Evolutionary conservation across 1,140 invertebrate genomes (phyloP).

Genomic region (Druon quercuslanigerum): DNA sequence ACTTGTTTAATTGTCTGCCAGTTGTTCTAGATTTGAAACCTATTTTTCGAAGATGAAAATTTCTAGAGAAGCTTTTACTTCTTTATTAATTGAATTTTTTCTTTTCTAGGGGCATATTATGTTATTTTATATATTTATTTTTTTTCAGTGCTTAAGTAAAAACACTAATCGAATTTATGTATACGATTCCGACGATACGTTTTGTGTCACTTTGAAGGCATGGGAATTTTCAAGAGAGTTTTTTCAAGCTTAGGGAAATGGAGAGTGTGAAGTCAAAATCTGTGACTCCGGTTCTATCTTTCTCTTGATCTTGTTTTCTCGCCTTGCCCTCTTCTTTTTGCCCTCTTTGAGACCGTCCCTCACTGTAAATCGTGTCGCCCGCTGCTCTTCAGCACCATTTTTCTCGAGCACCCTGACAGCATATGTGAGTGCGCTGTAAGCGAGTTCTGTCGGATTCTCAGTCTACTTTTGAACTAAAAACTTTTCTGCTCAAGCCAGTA

Average conservation of each 20-base stretch:
- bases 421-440: constrained; percentile 59
- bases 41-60: too few species aligned
- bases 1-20: too few species aligned
- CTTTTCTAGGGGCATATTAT: not conserved
- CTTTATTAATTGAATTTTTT: not conserved
- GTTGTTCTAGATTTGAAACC: too few species aligned
- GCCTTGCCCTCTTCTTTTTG: constrained; percentile 37
- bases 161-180: not conserved
- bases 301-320: constrained; percentile 61
- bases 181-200: not conserved
- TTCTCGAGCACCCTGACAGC: constrained; percentile 59
- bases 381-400: constrained; percentile 58
- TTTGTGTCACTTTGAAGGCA: not conserved
- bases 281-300: constrained; percentile 38
- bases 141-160: not conserved
- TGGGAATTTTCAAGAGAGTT: constrained; percentile 27
- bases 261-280: constrained; percentile 54
- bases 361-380: constrained; percentile 54
- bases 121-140: too few species aligned
- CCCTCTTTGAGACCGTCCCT: constrained; percentile 39
- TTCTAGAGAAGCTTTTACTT: not conserved
- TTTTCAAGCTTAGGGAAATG: constrained; percentile 9
- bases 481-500: constrained; percentile 33
- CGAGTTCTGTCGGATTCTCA: constrained; percentile 46
- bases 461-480: constrained; percentile 48